Evolutionary conservation across 1,140 invertebrate species (phyloP).

Genomic region (Dufourea novaeangliae): DNA sequence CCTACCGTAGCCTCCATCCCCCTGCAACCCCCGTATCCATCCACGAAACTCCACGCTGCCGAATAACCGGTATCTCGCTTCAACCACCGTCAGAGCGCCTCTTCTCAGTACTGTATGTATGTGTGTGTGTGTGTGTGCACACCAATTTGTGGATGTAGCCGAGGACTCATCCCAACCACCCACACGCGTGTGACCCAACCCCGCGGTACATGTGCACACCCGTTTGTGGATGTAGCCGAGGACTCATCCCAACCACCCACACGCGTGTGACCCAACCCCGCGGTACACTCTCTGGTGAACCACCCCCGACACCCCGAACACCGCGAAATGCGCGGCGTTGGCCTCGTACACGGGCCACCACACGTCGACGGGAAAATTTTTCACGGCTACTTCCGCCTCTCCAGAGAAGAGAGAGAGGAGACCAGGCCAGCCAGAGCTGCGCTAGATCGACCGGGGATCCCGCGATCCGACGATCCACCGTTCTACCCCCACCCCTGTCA

Average conservation of each 20-base stretch:
- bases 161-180: slow-evolving; percentile 69
- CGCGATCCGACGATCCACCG: slow-evolving; percentile 62
- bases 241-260: slow-evolving; percentile 69
- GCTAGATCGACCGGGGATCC: slow-evolving; percentile 67
- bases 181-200: slow-evolving; percentile 68
- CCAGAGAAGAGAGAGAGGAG: slow-evolving; percentile 61
- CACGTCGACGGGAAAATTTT: slow-evolving; percentile 76
- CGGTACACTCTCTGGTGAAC: slow-evolving; percentile 79
- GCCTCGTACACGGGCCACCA: slow-evolving; percentile 71
- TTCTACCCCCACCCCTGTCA: background rate
- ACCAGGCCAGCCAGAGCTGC: too few species aligned
- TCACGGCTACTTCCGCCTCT: slow-evolving; percentile 74
- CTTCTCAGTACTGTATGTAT: too few species aligned
- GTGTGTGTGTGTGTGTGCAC: too few species aligned
- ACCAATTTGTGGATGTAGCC: slow-evolving; percentile 53
- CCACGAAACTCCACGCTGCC: slow-evolving; percentile 14
- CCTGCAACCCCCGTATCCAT: background rate
- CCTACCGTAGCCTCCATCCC: too few species aligned
- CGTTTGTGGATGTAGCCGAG: too few species aligned
- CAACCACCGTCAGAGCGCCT: too few species aligned
- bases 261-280: slow-evolving; percentile 70
- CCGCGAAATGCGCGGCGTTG: slow-evolving; percentile 75
- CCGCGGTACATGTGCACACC: slow-evolving; percentile 70
- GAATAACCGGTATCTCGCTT: slow-evolving; percentile 2
- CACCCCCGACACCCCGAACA: slow-evolving; percentile 79